phyloP scores from a whole-genome alignment of 2,797 vertebrate genomes.

The Sardinella longiceps region DNA sequence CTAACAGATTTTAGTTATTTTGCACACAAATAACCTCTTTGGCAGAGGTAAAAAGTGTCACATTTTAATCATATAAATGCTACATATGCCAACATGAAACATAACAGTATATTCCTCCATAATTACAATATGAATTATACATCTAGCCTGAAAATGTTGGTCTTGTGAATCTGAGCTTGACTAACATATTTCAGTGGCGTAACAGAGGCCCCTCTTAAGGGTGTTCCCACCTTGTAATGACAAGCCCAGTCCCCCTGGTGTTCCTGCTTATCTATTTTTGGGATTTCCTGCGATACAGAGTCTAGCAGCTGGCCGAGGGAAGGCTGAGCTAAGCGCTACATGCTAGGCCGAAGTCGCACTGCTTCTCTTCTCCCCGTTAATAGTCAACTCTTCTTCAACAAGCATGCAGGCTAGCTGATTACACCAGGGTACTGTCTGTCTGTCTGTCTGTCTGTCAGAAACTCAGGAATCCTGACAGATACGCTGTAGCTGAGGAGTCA shows the following conservation, averaged over 20 bases:
- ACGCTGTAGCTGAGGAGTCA: neutral
- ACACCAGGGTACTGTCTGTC: neutral
- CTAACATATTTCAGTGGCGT: neutral
- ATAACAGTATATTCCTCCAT: neutral
- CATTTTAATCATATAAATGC: neutral
- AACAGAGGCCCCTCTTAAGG: slow-evolving; percentile 14
- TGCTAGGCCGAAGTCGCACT: slow-evolving; percentile 17
- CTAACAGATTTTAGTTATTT: no score
- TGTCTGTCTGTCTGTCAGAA: neutral
- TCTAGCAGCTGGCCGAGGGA: slow-evolving; percentile 27
- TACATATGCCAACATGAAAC: neutral
- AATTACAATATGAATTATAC: neutral
- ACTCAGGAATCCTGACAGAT: neutral
- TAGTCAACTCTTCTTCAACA: neutral
- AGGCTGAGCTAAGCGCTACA: slow-evolving; percentile 32
- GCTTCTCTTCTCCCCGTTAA: neutral
- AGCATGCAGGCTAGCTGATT: slow-evolving; percentile 6
- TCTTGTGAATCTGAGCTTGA: neutral
- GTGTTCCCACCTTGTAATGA: slow-evolving; percentile 33
- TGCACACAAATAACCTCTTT: no score
- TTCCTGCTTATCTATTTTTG: slow-evolving; percentile 42
- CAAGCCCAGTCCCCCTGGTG: slow-evolving; percentile 31
- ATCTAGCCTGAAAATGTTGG: neutral
- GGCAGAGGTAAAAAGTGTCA: no score
- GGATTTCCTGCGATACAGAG: slow-evolving; percentile 41